Conservation (phyloP, 2,888 invertebrate genomes). For the Pinctada fucata region DNA sequence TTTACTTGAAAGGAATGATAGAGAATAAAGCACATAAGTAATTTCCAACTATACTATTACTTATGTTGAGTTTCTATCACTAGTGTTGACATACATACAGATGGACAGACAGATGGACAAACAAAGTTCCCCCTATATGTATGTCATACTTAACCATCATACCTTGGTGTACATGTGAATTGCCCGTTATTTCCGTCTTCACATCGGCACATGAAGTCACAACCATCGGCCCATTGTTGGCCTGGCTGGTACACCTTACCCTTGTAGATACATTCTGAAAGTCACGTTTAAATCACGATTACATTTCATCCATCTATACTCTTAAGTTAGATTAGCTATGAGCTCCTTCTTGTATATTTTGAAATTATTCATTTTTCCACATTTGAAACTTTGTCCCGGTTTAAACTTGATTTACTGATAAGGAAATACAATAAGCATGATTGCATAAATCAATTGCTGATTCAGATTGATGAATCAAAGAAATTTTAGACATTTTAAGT, state of each 20-base stretch:
- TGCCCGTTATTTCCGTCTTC: constrained; percentile 43
- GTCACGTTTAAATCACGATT: not conserved
- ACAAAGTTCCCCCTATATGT: not conserved
- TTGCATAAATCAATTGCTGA: too few species aligned
- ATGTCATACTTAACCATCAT: not conserved
- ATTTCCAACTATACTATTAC: too few species aligned
- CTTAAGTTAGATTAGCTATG: not conserved
- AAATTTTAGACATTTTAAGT: too few species aligned
- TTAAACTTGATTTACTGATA: too few species aligned
- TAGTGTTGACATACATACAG: not conserved
- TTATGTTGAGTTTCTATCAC: too few species aligned
- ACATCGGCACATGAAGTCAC: constrained; percentile 53
- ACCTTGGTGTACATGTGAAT: constrained; percentile 44
- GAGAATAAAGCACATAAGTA: too few species aligned
- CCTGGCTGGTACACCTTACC: constrained; percentile 43
- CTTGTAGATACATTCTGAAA: constrained; percentile 43
- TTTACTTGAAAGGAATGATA: too few species aligned
- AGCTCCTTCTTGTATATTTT: not conserved
- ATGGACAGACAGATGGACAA: not conserved
- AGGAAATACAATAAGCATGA: too few species aligned
- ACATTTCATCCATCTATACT: not conserved
- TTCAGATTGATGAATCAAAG: too few species aligned
- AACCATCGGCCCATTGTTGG: constrained; percentile 56
- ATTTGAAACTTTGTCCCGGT: too few species aligned
- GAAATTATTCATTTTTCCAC: too few species aligned